Evolutionary conservation across 2,113 vertebrate species (phyloP), one percentile per base, ranked within the genome.

Genomic region (Esox niger): DNA sequence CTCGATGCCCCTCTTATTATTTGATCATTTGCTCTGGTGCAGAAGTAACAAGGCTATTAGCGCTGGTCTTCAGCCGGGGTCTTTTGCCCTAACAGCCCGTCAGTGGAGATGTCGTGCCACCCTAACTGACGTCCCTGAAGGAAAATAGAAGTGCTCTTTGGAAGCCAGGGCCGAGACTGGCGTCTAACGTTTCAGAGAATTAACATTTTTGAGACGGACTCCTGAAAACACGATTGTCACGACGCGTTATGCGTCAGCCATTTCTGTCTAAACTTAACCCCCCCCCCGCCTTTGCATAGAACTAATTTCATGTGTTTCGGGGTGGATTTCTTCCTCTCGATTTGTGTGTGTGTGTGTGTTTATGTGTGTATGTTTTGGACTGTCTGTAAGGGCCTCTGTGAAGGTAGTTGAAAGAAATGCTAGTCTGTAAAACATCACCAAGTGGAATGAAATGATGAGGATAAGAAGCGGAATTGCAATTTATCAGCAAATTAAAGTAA

Each of bases 1-100:
- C 66, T 26, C 49, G 64, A 81, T 66, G 25, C 73, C 27, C 33
- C 56, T 63, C 61, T 67, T 70, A 67, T 78, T 76, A 77, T 73
- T 64, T 61, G 11, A 62, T 43, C 32, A 80, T 71, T 62, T 57
- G 43, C 30, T 20, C 6, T 32, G 68, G 62, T 65, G 62, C 70
- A 69, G 49, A 65, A 61, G 62, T 70, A 27, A 69, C 66, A 64
- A 3, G 30, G n/a, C 68, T 79, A 70, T 75, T 71, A 70, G 74
- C 33, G 32, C 54, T 43, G 47, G 30, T 25, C 30, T 65, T 55
- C 67, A 33, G 32, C 62, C 31, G 8, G 31, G 29, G 4, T 68
- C 64, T 70, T 43, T 70, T 61, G 60, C 10, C 32, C 43, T 35
- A 32, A 63, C 9, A 66, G 43, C 23, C 4, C 23, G 10, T n/a